Evolutionary conservation across 2,888 invertebrate genomes (phyloP).

Genomic region (Monopis laevigella): DNA sequence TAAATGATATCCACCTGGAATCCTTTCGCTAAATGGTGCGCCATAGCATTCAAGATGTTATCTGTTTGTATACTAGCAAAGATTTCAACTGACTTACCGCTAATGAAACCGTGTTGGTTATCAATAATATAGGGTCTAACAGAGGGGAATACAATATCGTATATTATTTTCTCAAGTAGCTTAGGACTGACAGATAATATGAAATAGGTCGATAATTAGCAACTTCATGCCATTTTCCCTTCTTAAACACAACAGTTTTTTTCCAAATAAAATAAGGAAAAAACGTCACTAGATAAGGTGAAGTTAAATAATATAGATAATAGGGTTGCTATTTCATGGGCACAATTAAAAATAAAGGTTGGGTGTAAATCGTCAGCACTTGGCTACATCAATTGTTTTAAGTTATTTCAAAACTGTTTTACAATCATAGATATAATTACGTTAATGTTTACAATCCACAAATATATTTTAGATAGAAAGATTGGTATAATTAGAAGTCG

Average conservation of each 20-base stretch:
- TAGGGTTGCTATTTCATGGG: not conserved
- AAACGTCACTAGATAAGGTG: not conserved
- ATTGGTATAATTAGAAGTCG: too few relatives aligned
- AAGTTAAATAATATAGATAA: not conserved
- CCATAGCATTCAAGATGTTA: conserved; percentile 13
- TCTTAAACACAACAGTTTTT: not conserved
- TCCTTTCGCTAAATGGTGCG: conserved; percentile 15
- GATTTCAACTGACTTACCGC: conserved; percentile 16
- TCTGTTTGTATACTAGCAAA: conserved; percentile 17
- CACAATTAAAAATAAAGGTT: not conserved
- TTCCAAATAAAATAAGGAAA: not conserved
- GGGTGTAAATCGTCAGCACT: not conserved
- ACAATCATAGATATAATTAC: too few relatives aligned
- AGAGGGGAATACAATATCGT: conserved; percentile 12
- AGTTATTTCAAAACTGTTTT: too few relatives aligned
- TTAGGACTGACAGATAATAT: too few relatives aligned
- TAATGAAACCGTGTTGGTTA: conserved; percentile 17
- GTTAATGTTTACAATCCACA: too few relatives aligned
- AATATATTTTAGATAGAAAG: not conserved
- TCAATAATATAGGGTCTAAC: conserved; percentile 4
- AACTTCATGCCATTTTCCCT: not conserved
- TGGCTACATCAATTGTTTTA: too few relatives aligned
- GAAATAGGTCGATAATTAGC: conserved; percentile 2
- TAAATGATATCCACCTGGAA: conserved; percentile 19
- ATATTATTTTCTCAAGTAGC: too few relatives aligned